phyloP scores from a whole-genome alignment of 2,888 invertebrate species.

The Luperina testacea region DNA sequence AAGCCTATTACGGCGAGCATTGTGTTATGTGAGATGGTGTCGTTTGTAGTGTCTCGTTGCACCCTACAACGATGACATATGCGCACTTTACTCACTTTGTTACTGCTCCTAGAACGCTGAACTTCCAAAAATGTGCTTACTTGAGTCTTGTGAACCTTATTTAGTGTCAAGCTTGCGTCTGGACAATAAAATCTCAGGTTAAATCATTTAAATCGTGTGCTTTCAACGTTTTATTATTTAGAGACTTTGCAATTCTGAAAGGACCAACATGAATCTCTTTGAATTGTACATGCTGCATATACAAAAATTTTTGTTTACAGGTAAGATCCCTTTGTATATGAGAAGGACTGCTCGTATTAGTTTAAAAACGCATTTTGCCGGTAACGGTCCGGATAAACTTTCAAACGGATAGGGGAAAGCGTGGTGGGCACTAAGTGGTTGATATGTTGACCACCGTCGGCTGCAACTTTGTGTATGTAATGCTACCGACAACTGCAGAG shows the following conservation, averaged over 20 bases:
- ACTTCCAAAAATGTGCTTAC: constrained; percentile 51
- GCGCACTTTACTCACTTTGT: constrained; percentile 52
- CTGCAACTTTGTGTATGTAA: constrained; percentile 54
- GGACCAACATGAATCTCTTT: not conserved
- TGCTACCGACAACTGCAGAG: constrained; percentile 27
- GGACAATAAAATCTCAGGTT: constrained; percentile 12
- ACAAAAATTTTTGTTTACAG: constrained; percentile 25
- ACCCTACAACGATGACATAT: constrained; percentile 57
- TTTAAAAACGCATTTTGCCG: constrained; percentile 45
- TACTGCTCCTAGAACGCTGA: constrained; percentile 50
- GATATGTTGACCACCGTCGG: constrained; percentile 47
- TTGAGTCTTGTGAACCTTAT: constrained; percentile 28
- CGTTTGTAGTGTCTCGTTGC: constrained; percentile 72
- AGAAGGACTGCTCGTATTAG: constrained; percentile 25
- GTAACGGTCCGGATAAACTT: constrained; percentile 52
- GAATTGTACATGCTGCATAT: constrained; percentile 9
- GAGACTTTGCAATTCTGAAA: constrained; percentile 6
- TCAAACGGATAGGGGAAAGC: constrained; percentile 45
- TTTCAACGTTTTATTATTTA: constrained; percentile 14
- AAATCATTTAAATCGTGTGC: constrained; percentile 4
- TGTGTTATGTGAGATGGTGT: constrained; percentile 76
- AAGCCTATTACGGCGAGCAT: constrained; percentile 73
- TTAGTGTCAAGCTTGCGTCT: constrained; percentile 14
- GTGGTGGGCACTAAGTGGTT: constrained; percentile 43
- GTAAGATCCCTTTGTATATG: constrained; percentile 22